Conservation (phyloP, 2,113 vertebrate species). For the Glaucomys volans region DNA sequence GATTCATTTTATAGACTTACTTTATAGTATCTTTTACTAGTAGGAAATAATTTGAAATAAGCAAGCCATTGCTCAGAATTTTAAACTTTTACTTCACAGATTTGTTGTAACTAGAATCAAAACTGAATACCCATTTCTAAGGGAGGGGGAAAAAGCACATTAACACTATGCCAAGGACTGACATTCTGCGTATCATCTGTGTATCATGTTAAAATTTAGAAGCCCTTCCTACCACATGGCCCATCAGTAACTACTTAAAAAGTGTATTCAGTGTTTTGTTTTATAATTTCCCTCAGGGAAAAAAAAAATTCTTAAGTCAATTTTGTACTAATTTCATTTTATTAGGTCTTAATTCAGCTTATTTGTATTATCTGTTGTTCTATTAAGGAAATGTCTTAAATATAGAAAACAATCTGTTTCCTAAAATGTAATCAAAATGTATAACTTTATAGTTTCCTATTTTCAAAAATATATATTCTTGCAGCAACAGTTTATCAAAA, state of each 20-base stretch:
- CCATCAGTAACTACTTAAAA: conserved; percentile 9
- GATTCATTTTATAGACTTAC: neutral
- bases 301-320: conserved; percentile 56
- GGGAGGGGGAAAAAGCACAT: neutral
- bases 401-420: conserved; percentile 63
- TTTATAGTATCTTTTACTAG: conserved; percentile 35
- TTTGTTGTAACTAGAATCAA: conserved; percentile 16
- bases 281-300: conserved; percentile 35
- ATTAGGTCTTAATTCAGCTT: conserved; percentile 69
- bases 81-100: conserved; percentile 41
- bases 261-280: neutral
- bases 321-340: conserved; percentile 60
- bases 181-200: neutral
- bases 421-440: conserved; percentile 48
- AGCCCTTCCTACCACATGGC: neutral
- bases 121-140: conserved; percentile 13
- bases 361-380: conserved; percentile 32
- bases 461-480: conserved; percentile 23
- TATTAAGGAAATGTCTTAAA: conserved; percentile 62
- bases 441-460: conserved; percentile 13
- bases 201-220: neutral
- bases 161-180: neutral
- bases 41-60: conserved; percentile 41
- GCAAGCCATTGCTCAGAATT: neutral
- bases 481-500: conserved; percentile 26